phyloP scores from a whole-genome alignment of 2,113 vertebrate species.

The Tor tambroides region DNA sequence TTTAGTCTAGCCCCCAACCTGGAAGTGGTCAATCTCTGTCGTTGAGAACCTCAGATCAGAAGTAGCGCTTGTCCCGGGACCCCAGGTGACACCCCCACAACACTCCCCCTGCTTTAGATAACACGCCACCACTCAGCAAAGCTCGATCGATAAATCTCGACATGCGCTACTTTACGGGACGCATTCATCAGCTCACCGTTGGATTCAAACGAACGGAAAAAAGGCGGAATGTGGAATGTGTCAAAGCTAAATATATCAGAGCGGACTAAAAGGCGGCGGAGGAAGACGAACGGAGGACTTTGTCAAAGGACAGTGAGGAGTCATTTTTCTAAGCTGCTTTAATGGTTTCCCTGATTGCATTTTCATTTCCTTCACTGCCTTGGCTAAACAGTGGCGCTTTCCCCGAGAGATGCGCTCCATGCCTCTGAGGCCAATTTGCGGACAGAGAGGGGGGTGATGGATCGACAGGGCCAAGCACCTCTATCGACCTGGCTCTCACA shows the following conservation, averaged over 20 bases:
- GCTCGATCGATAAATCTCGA: constrained; percentile 55
- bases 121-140: constrained; percentile 64
- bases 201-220: constrained; percentile 60
- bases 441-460: constrained; percentile 27
- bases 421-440: constrained; percentile 32
- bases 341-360: constrained; percentile 76
- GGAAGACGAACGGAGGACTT: constrained; percentile 49
- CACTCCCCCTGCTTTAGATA: constrained; percentile 66
- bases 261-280: constrained; percentile 44
- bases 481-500: constrained; percentile 22
- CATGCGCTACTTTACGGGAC: constrained; percentile 55
- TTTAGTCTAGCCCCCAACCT: constrained; percentile 76
- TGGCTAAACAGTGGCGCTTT: constrained; percentile 70
- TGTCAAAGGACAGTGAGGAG: constrained; percentile 66
- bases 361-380: constrained; percentile 73
- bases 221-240: constrained; percentile 62
- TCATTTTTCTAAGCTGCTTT: constrained; percentile 75
- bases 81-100: constrained; percentile 32
- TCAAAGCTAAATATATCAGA: constrained; percentile 53
- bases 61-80: constrained; percentile 27
- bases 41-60: constrained; percentile 53
- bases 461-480: constrained; percentile 43
- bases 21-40: constrained; percentile 74
- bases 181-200: constrained; percentile 64
- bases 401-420: constrained; percentile 61